Conservation (phyloP, 1,140 invertebrate genomes). For the Drosophila sturtevanti region DNA sequence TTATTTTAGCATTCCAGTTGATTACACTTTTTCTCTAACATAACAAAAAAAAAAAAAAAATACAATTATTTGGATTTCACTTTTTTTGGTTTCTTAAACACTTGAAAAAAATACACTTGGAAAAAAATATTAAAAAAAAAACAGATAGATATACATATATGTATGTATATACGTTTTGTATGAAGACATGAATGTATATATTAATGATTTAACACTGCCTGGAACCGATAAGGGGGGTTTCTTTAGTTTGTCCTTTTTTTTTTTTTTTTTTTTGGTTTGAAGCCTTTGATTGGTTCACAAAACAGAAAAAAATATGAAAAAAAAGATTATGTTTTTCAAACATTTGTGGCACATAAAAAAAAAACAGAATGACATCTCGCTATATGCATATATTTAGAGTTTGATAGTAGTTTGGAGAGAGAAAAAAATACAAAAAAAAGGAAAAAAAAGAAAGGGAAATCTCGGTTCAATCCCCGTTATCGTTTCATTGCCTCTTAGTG, state of each 20-base stretch:
- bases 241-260: slow-evolving; percentile 9
- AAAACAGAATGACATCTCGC: slow-evolving; percentile 26
- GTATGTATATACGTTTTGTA: slow-evolving; percentile 41
- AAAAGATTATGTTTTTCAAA: background rate
- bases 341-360: slow-evolving; percentile 56
- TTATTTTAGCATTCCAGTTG: slow-evolving; percentile 17
- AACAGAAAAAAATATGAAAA: slow-evolving; percentile 35
- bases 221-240: slow-evolving; percentile 71
- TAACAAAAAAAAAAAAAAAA: slow-evolving; percentile 16
- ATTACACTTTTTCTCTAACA: slow-evolving; percentile 1
- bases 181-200: slow-evolving; percentile 26
- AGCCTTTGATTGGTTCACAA: slow-evolving; percentile 18
- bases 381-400: background rate
- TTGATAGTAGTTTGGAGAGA: background rate
- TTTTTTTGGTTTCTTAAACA: slow-evolving; percentile 20
- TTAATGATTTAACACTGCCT: slow-evolving; percentile 43
- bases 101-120: slow-evolving; percentile 14
- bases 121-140: slow-evolving; percentile 28
- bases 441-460: slow-evolving; percentile 47
- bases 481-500: slow-evolving; percentile 50
- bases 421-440: slow-evolving; percentile 36
- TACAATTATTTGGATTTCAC: background rate
- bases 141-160: slow-evolving; percentile 30
- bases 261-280: slow-evolving; percentile 17
- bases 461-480: slow-evolving; percentile 62